phyloP scores from a whole-genome alignment of 2,888 invertebrate genomes.

The Drosophila yooni region DNA sequence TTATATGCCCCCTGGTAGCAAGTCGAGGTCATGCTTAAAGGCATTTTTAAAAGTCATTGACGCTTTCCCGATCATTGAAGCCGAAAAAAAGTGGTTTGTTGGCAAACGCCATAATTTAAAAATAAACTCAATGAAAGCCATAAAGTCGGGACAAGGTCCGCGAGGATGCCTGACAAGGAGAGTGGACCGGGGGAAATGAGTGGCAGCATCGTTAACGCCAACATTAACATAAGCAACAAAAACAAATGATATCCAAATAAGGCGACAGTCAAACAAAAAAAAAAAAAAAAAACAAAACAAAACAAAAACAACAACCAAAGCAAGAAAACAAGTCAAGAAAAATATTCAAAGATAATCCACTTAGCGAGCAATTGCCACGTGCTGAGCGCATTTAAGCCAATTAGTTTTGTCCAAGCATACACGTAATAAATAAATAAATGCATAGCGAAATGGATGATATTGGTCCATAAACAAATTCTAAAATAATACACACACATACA shows the following conservation, averaged over 20 bases:
- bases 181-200: too few species aligned
- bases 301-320: not conserved
- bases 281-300: not conserved
- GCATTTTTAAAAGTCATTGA: slow-evolving; percentile 58
- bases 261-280: slow-evolving; percentile 8
- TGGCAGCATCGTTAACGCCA: slow-evolving; percentile 55
- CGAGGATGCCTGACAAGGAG: not conserved
- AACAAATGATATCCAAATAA: slow-evolving; percentile 35
- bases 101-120: slow-evolving; percentile 62
- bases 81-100: slow-evolving; percentile 33
- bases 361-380: slow-evolving; percentile 42
- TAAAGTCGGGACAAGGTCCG: slow-evolving; percentile 9
- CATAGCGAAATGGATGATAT: slow-evolving; percentile 8
- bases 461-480: slow-evolving; percentile 26
- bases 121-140: slow-evolving; percentile 38
- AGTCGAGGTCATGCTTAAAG: slow-evolving; percentile 41
- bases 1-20: not conserved
- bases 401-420: slow-evolving; percentile 47
- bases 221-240: slow-evolving; percentile 25
- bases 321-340: not conserved
- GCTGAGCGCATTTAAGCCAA: slow-evolving; percentile 53
- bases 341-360: slow-evolving; percentile 42
- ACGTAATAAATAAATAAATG: slow-evolving; percentile 34
- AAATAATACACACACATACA: slow-evolving; percentile 62
- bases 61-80: slow-evolving; percentile 62